Evolutionary conservation across 2,888 invertebrate genomes (phyloP).

Genomic region (Nasonia oneida): DNA sequence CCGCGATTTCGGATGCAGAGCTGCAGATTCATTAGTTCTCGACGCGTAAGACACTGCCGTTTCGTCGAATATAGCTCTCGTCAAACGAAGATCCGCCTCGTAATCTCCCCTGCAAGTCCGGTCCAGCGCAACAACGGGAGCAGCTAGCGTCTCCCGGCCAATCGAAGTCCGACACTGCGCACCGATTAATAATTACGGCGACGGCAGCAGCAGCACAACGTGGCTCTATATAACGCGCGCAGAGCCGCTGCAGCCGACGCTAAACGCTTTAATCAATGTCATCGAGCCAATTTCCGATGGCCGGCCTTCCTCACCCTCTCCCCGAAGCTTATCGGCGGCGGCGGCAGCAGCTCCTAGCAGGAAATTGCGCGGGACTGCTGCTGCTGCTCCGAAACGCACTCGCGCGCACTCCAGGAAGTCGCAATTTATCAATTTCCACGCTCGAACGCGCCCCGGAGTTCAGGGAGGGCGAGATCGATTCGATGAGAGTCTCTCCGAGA

Average conservation of each 20-base stretch:
- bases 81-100: background rate
- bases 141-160: background rate
- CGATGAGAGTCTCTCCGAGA: background rate
- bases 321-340: slow-evolving; percentile 56
- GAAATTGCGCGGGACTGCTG: slow-evolving; percentile 73
- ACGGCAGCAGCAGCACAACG: slow-evolving; percentile 61
- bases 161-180: slow-evolving; percentile 57
- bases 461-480: slow-evolving; percentile 31
- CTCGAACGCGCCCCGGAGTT: slow-evolving; percentile 68
- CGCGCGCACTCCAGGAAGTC: slow-evolving; percentile 74
- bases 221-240: background rate
- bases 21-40: slow-evolving; percentile 6
- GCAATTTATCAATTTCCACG: slow-evolving; percentile 78
- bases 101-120: background rate
- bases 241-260: slow-evolving; percentile 35
- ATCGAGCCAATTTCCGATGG: slow-evolving; percentile 79
- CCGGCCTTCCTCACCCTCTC: slow-evolving; percentile 66
- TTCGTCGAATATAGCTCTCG: background rate
- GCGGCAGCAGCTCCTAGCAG: slow-evolving; percentile 67
- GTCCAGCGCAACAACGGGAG: background rate
- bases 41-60: background rate
- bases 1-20: background rate
- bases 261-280: slow-evolving; percentile 79
- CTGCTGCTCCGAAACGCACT: slow-evolving; percentile 73
- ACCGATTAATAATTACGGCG: slow-evolving; percentile 78